A percentile compares a stretch with the other conserved stretches of the same genome.
Conservation (phyloP, 2,888 invertebrate genomes). For the Odontothrips loti region DNA sequence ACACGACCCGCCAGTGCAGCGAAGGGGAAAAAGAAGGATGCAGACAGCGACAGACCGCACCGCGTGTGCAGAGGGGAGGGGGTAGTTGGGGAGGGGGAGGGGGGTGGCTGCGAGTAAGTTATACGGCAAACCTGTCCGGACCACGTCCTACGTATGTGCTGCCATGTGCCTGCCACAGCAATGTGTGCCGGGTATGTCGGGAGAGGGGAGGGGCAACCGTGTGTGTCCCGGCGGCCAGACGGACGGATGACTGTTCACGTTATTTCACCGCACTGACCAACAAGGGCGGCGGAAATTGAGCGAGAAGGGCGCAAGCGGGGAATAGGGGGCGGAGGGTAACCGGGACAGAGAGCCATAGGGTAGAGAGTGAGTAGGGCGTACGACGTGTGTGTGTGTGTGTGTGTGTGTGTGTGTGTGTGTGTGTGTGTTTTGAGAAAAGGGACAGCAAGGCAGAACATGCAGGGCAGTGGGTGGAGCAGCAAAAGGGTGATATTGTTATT, state of each 20-base stretch:
- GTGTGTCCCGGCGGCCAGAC: background rate
- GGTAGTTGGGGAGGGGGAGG: background rate
- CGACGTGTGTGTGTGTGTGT: no score
- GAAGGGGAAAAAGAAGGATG: no score
- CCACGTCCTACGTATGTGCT: background rate
- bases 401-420: no score
- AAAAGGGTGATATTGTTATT: no score
- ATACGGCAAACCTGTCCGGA: background rate
- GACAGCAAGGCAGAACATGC: no score
- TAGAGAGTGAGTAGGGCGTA: background rate
- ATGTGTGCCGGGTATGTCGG: background rate
- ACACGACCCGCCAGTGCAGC: no score
- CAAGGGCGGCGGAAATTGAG: background rate
- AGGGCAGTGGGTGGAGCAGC: no score
- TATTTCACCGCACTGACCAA: conserved; percentile 17
- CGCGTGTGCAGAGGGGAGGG: no score
- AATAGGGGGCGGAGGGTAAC: background rate
- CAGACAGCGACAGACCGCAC: no score
- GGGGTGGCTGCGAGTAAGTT: background rate
- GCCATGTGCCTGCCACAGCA: background rate
- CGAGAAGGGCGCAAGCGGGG: background rate
- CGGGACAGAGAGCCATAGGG: background rate
- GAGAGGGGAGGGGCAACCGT: background rate
- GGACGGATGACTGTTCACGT: background rate
- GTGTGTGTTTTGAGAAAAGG: no score